Conservation (phyloP, 1,140 invertebrate genomes). For the Papilio polytes region DNA sequence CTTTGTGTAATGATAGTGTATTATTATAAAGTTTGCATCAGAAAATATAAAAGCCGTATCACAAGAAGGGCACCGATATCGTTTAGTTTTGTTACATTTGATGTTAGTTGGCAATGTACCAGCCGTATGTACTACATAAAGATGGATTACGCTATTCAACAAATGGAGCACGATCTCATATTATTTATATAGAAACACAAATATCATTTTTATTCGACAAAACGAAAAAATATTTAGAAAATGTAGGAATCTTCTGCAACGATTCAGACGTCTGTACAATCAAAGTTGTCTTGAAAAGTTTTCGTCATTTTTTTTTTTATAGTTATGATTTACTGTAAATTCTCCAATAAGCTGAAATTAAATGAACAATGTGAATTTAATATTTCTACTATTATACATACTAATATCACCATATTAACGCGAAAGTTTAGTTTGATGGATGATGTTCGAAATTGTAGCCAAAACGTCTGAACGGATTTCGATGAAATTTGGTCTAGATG, state of each 20-base stretch:
- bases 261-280: neutral
- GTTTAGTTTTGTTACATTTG: conserved; percentile 10
- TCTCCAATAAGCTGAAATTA: no score
- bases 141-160: conserved; percentile 13
- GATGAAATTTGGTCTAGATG: no score
- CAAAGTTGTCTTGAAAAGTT: neutral
- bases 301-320: neutral
- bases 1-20: neutral
- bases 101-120: conserved; percentile 11
- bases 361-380: no score
- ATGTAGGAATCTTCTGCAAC: neutral
- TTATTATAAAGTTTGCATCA: neutral
- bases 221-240: neutral
- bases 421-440: no score
- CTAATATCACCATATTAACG: no score
- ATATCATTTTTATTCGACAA: neutral
- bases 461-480: no score
- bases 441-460: no score
- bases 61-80: neutral
- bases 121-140: conserved; percentile 18
- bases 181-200: conserved; percentile 13
- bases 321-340: neutral
- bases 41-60: neutral
- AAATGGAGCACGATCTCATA: neutral
- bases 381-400: no score